These are phyloP conservation scores for Beris morrisii DNA, from an alignment of 2,888 invertebrate genomes.

Conservation along the genomic window DNA sequence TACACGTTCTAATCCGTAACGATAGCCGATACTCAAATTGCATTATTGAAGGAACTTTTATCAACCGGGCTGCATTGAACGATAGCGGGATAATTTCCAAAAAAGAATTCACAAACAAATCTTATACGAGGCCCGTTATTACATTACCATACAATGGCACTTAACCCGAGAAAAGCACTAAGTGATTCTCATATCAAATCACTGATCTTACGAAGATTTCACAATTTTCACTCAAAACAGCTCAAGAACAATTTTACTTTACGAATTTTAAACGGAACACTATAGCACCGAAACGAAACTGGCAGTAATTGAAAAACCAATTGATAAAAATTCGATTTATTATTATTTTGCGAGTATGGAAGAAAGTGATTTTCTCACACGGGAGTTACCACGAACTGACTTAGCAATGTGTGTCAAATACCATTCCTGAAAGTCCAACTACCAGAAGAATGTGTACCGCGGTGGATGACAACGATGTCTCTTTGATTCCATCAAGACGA, in stretches of 20 bases:
- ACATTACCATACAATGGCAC: conserved; percentile 17
- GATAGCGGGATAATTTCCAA: too few relatives aligned
- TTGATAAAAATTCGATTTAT: not conserved
- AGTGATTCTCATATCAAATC: conserved; percentile 12
- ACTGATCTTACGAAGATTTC: not conserved
- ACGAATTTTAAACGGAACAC: not conserved
- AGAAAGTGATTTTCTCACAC: conserved; percentile 26
- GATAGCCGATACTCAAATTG: conserved; percentile 21
- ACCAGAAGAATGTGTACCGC: conserved; percentile 19
- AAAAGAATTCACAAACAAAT: not conserved
- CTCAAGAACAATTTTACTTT: not conserved
- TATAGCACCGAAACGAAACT: conserved; percentile 6
- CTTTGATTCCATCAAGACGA: conserved; percentile 1
- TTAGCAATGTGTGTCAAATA: conserved; percentile 25
- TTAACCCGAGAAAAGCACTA: conserved; percentile 14
- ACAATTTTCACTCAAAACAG: not conserved
- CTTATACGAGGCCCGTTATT: not conserved
- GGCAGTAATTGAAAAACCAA: not conserved
- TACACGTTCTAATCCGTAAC: conserved; percentile 22
- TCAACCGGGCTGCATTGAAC: conserved; percentile 10
- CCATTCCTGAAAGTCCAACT: conserved; percentile 23
- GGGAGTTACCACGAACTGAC: conserved; percentile 1
- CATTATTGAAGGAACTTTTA: conserved; percentile 20
- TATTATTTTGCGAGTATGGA: conserved; percentile 3
- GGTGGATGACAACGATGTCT: conserved; percentile 14